Base-by-base conservation (phyloP, 2,888 invertebrate genomes). In the Chirona hameri region DNA sequence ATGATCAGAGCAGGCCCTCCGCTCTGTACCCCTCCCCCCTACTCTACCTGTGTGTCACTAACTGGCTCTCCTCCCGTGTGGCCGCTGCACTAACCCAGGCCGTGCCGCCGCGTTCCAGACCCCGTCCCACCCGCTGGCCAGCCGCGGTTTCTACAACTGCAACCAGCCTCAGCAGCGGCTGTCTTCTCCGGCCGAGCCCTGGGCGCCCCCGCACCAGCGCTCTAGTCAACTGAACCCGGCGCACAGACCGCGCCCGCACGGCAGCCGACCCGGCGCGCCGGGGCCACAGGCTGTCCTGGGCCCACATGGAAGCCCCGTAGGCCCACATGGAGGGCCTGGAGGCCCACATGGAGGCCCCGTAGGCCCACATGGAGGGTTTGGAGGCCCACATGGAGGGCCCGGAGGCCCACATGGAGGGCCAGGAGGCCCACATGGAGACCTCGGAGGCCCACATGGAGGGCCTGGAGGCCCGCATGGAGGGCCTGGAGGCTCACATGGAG, bases 81-180 rank as follows among this genome's bases (percentile, higher is more conserved):
- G 65, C 65, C 27, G 57, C 65, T 27, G 15, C n/a, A 31, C 72
- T 72, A 72, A 72, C 72, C 72, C 14, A 18, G 72, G 29, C 15
- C 31, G 31, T 27, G 29, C 31, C 7, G 72, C 31, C 18, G 18
- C 31, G 4, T 27, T 46, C 10, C 76, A 76, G 76, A 76, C 10
- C 76, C 76, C 76, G 46, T 24, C 76, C 46, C 76, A 76, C 76
- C 76, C 15, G 24, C 39, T 76, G 76, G 76, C 76, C 76, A 76
- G 12, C 39, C 76, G 76, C 46, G 76, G 76, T 24, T 76, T 76
- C 76, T 76, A 76, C 46, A 76, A 39, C 76, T 76, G 76, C 76
- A 76, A 24, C 76, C 76, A 76, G 76, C 15, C 76, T 39, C 46
- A 31, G 76, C 31, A 39, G 76, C 39, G 76, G 24, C 76, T 76